Base-by-base conservation (phyloP, 2,888 invertebrate species). In the Calliphora vomitoria region DNA sequence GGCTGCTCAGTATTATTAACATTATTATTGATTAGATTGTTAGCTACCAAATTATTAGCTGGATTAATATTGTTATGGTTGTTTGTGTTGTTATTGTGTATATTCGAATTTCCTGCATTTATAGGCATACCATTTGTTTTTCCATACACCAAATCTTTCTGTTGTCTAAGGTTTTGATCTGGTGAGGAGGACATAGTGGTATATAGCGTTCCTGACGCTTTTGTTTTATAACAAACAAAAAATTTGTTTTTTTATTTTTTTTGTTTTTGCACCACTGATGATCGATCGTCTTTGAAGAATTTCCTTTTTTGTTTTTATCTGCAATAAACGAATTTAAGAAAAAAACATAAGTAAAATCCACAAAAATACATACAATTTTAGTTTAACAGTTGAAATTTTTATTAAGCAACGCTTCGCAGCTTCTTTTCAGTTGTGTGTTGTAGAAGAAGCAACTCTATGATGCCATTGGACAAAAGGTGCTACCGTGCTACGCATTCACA, bases 1-100 rank as follows among this genome's bases (percentile, higher is more conserved):
- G 97, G 97, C 94, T 97, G 97, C 94, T 97, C 96, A 90, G 96
- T 96, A 92, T 89, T 75, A 25, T 75, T 84, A 95, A 96, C 96
- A 96, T 96, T 90, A 96, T 96, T 90, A 84, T 88, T 89, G 88
- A 88, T 90, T 50, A 66, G 0, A 62, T 25, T 76, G n/a, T 41
- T 79, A 5, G 60, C n/a, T 18, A 47, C 50, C 25, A 68, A 44
- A 85, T 60, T 72, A n/a, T 10, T 81, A 1, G 53, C 69, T 5
- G 20, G 8, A 20, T 58, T 82, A 60, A 58, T 66, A 66, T 69
- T 83, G 11, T 72, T 79, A 31, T 66, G 55, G 68, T 64, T 83
- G 13, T 71, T 78, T n/a, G 66, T 85, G 41, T 31, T 83, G 25
- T 62, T 87, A 83, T 83, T 84, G 74, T 79, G 71, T 64, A 72